Conservation (phyloP, 1,140 invertebrate genomes). For the Gonatopus flavifemur region DNA sequence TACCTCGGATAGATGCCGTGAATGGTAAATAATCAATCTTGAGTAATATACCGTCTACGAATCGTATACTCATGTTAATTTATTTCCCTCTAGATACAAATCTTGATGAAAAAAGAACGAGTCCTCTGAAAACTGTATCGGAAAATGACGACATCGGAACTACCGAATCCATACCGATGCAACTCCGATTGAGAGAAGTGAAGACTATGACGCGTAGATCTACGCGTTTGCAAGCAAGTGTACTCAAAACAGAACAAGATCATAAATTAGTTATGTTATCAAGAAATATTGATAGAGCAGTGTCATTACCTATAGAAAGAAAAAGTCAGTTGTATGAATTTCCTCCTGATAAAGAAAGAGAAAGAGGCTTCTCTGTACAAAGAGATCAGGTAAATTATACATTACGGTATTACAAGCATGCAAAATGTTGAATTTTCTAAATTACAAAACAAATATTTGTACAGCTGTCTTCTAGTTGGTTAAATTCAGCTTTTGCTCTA, state of each 20-base stretch:
- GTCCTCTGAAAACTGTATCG: constrained; percentile 18
- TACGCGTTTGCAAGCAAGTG: constrained; percentile 30
- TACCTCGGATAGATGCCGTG: constrained; percentile 34
- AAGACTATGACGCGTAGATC: constrained; percentile 37
- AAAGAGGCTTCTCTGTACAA: constrained; percentile 48
- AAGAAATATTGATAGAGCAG: constrained; percentile 43
- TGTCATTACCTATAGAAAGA: constrained; percentile 46
- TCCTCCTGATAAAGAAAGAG: constrained; percentile 30
- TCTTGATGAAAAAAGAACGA: constrained; percentile 13
- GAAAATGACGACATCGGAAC: constrained; percentile 27
- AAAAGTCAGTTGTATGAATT: constrained; percentile 36
- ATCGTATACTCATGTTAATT: not conserved
- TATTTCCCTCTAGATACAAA: constrained; percentile 6
- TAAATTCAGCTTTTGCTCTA: no score
- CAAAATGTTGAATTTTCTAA: no score
- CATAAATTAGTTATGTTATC: constrained; percentile 27
- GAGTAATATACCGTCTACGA: not conserved
- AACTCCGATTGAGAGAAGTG: constrained; percentile 35
- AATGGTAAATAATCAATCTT: constrained; percentile 23
- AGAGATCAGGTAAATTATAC: constrained; percentile 36
- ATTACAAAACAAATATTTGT: no score
- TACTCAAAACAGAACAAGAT: constrained; percentile 37
- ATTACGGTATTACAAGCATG: constrained; percentile 1
- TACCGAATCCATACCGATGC: constrained; percentile 33
- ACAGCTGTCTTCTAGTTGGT: no score